A percentile compares a stretch with the other conserved stretches of the same genome.
These are phyloP conservation scores for Plodia interpunctella DNA, from an alignment of 1,140 invertebrate genomes.

Conservation along the genomic window DNA sequence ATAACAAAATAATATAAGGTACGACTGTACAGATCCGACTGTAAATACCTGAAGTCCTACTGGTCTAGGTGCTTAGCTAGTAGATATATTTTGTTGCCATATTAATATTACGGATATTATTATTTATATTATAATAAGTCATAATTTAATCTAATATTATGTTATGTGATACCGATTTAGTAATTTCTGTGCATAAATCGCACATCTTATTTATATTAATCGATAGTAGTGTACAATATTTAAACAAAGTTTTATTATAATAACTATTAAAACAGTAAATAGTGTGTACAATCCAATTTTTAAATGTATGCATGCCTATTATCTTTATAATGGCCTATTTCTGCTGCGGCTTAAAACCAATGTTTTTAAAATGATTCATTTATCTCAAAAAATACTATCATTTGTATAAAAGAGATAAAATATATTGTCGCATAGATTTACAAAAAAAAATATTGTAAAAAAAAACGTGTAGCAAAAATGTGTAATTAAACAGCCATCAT, in stretches of 20 bases:
- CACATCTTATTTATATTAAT: constrained; percentile 36
- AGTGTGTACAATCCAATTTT: constrained; percentile 6
- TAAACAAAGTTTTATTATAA: constrained; percentile 9
- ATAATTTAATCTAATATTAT: constrained; percentile 64
- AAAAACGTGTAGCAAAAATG: constrained; percentile 22
- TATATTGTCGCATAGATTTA: constrained; percentile 14
- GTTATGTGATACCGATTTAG: constrained; percentile 67
- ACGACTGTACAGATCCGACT: constrained; percentile 55
- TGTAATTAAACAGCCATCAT: constrained; percentile 34
- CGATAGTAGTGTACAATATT: constrained; percentile 14
- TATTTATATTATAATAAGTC: constrained; percentile 71
- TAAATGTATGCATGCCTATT: constrained; percentile 3
- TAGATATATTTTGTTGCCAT: constrained; percentile 73
- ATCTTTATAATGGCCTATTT: constrained; percentile 8
- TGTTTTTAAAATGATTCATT: background rate
- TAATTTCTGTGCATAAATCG: constrained; percentile 33
- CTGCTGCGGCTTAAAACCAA: constrained; percentile 3
- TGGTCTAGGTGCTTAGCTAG: constrained; percentile 72
- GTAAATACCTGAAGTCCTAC: constrained; percentile 67
- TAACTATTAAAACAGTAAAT: constrained; percentile 11
- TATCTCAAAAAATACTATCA: background rate
- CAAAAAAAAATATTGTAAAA: constrained; percentile 33
- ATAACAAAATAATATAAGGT: constrained; percentile 41
- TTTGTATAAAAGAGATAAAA: constrained; percentile 13
- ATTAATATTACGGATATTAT: constrained; percentile 71